Evolutionary conservation across 2,888 invertebrate genomes (phyloP).

Genomic region (Philonicus albiceps): DNA sequence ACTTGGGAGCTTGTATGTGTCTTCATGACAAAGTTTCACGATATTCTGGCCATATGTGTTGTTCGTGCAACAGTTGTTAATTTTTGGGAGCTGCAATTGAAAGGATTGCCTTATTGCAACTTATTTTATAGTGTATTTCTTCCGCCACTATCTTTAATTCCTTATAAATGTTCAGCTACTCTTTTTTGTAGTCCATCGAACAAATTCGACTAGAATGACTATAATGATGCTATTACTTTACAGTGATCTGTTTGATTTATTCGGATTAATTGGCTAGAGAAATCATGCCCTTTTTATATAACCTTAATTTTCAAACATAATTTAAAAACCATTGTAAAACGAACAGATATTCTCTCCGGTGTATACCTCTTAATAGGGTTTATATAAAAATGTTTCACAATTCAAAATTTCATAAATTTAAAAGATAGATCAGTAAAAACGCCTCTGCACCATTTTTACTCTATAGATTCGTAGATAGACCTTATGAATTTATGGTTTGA

Average conservation of each 20-base stretch:
- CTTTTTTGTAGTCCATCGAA: too few species aligned
- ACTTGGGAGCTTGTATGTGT: neutral
- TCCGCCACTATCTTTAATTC: neutral
- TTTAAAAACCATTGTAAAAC: too few species aligned
- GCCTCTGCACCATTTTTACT: neutral
- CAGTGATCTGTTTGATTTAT: too few species aligned
- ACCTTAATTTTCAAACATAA: too few species aligned
- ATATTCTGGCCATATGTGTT: neutral
- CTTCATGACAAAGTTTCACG: neutral
- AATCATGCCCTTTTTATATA: too few species aligned
- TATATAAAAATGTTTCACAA: too few species aligned
- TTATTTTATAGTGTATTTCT: neutral
- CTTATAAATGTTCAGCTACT: neutral
- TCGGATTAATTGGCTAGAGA: too few species aligned
- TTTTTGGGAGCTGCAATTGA: neutral
- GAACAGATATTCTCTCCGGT: too few species aligned
- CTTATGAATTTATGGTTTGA: neutral
- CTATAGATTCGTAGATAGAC: neutral
- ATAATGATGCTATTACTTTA: too few species aligned
- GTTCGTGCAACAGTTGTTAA: neutral
- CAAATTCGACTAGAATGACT: too few species aligned
- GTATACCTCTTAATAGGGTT: too few species aligned
- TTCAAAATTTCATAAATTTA: neutral
- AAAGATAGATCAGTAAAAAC: neutral
- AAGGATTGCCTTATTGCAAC: neutral